These are phyloP conservation scores for Megalopta genalis DNA, from an alignment of 1,140 invertebrate species.

Conservation along the genomic window DNA sequence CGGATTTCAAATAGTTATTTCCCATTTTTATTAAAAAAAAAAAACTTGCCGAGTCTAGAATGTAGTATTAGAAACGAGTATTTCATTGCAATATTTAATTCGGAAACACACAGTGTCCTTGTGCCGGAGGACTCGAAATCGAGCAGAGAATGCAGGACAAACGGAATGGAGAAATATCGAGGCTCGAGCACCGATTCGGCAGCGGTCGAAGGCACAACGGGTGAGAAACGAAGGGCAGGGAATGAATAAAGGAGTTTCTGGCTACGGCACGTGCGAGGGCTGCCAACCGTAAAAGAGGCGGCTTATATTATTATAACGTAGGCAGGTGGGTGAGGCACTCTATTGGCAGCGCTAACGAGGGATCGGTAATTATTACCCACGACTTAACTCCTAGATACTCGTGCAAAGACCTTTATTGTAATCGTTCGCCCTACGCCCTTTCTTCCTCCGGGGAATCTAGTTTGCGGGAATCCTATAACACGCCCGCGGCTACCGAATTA, in stretches of 20 bases:
- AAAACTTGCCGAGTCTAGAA: too few relatives aligned
- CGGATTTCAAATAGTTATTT: too few relatives aligned
- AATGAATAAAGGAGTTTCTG: conserved; percentile 62
- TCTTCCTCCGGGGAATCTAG: conserved; percentile 43
- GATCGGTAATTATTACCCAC: conserved; percentile 72
- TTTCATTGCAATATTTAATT: too few relatives aligned
- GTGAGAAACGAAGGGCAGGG: conserved; percentile 59
- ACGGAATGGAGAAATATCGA: conserved; percentile 2
- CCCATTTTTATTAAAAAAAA: too few relatives aligned
- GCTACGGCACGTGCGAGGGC: conserved; percentile 71
- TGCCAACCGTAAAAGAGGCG: conserved; percentile 72
- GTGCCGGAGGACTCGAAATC: neutral
- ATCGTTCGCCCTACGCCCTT: conserved; percentile 43
- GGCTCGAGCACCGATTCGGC: conserved; percentile 38
- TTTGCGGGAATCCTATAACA: conserved; percentile 49
- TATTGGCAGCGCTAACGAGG: conserved; percentile 67
- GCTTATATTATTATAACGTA: conserved; percentile 73
- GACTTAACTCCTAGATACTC: conserved; percentile 66
- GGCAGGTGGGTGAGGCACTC: conserved; percentile 71
- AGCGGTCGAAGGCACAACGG: conserved; percentile 42
- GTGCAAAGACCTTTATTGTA: conserved; percentile 69
- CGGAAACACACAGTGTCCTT: too few relatives aligned
- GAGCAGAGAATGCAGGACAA: neutral
- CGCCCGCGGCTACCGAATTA: conserved; percentile 39
- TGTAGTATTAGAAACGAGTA: too few relatives aligned